Evolutionary conservation across 2,797 vertebrate species (phyloP).

Genomic region (Tiaroga cobitis): DNA sequence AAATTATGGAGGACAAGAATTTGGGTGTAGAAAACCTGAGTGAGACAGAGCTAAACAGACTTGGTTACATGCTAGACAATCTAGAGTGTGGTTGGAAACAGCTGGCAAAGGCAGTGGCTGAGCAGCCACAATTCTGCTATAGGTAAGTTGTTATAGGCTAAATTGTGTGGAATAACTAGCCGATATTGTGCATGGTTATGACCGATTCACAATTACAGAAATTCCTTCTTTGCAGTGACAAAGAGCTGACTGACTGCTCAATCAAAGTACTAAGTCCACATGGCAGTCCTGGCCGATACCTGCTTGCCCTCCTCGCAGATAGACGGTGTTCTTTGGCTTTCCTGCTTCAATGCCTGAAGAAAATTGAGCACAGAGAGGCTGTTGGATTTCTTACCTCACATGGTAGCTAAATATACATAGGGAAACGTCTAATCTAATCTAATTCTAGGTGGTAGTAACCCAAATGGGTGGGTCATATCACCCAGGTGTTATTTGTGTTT

Average conservation of each 20-base stretch:
- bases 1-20: slow-evolving; percentile 72
- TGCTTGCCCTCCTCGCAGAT: slow-evolving; percentile 80
- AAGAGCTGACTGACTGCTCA: slow-evolving; percentile 84
- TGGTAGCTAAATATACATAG: slow-evolving; percentile 29
- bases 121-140: slow-evolving; percentile 76
- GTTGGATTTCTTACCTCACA: slow-evolving; percentile 71
- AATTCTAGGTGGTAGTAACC: neutral
- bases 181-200: neutral
- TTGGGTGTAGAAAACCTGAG: slow-evolving; percentile 67
- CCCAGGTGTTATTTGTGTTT: slow-evolving; percentile 16
- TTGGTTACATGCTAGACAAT: slow-evolving; percentile 82
- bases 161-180: neutral
- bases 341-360: slow-evolving; percentile 79
- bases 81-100: slow-evolving; percentile 81
- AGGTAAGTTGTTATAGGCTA: slow-evolving; percentile 71
- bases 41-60: slow-evolving; percentile 66
- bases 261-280: slow-evolving; percentile 80
- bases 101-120: slow-evolving; percentile 73
- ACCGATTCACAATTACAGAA: neutral
- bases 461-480: neutral
- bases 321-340: slow-evolving; percentile 77
- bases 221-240: slow-evolving; percentile 69
- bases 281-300: slow-evolving; percentile 80
- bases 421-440: neutral
- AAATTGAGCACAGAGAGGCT: slow-evolving; percentile 80